Evolutionary conservation across 2,888 invertebrate species (phyloP).

Genomic region (Teinopalpus imperialis): DNA sequence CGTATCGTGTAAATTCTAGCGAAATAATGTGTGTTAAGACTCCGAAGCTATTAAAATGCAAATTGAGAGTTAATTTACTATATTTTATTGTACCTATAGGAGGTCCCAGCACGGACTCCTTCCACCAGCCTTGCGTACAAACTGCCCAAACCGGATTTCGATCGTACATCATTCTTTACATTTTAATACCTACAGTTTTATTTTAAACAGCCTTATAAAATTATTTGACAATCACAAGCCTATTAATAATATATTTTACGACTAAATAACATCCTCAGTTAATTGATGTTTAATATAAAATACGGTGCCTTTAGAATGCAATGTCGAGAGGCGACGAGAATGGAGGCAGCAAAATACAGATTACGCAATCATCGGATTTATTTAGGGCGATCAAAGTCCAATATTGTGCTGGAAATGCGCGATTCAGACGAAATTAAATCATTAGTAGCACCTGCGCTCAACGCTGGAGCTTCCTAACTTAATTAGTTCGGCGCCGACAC

Average conservation of each 20-base stretch:
- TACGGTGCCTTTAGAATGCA: too few species aligned
- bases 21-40: conserved; percentile 63
- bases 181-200: conserved; percentile 11
- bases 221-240: conserved; percentile 10
- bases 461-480: conserved; percentile 41
- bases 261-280: neutral
- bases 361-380: conserved; percentile 44
- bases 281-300: too few species aligned
- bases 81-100: conserved; percentile 35
- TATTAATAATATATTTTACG: conserved; percentile 1
- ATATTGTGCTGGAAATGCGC: conserved; percentile 43
- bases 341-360: conserved; percentile 36
- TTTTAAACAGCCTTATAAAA: conserved; percentile 11
- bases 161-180: conserved; percentile 21
- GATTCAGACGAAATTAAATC: conserved; percentile 67
- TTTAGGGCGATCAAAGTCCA: conserved; percentile 49
- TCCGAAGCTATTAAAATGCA: conserved; percentile 66
- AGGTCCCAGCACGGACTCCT: conserved; percentile 29
- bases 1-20: conserved; percentile 72
- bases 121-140: conserved; percentile 4
- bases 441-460: conserved; percentile 64
- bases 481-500: conserved; percentile 39
- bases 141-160: conserved; percentile 18
- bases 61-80: conserved; percentile 57
- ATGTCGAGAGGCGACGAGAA: conserved; percentile 23